A percentile compares a stretch with the other conserved stretches of the same genome.
Evolutionary conservation across 2,888 invertebrate species (phyloP).

Genomic region (Ophioninae sp.): DNA sequence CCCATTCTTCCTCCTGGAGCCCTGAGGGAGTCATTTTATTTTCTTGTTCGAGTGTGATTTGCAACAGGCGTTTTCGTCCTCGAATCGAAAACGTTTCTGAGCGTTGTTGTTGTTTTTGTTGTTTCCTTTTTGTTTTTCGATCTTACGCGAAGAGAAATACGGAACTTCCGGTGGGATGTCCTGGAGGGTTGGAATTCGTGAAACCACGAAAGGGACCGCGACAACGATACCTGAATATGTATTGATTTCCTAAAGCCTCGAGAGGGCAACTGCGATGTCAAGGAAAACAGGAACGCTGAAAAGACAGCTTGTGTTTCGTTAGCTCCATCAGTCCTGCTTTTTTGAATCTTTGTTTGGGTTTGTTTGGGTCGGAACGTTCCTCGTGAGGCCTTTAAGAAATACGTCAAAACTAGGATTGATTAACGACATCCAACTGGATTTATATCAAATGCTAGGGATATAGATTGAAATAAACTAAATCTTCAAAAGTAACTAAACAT

Average conservation of each 20-base stretch:
- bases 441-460: no score
- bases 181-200: constrained; percentile 27
- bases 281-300: not conserved
- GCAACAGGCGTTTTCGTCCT: constrained; percentile 22
- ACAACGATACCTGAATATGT: constrained; percentile 64
- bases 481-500: no score
- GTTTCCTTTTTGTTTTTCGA: not conserved
- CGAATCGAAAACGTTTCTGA: not conserved
- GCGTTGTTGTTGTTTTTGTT: constrained; percentile 1
- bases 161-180: not conserved
- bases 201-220: constrained; percentile 37
- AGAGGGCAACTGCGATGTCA: constrained; percentile 2
- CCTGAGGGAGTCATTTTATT: constrained; percentile 21
- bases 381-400: no score
- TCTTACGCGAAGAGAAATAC: not conserved
- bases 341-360: not conserved
- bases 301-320: constrained; percentile 1
- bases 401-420: no score
- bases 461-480: no score
- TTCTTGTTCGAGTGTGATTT: constrained; percentile 7
- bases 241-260: constrained; percentile 63
- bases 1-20: constrained; percentile 45
- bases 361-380: not conserved
- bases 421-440: no score
- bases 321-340: not conserved